Conservation (phyloP, 2,113 vertebrate species). For the Mobula hypostoma region DNA sequence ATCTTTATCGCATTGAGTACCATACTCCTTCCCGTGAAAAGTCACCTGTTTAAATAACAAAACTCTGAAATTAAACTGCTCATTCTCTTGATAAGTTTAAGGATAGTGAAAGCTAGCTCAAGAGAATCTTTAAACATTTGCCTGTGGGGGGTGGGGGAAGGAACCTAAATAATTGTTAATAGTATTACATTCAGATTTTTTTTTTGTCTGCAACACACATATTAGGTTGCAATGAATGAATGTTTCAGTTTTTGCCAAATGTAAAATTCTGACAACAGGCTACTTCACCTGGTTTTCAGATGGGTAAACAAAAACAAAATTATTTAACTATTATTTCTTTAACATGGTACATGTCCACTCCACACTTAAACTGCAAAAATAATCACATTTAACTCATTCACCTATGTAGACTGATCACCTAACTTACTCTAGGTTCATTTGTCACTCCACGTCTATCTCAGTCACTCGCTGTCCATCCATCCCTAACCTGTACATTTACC, state of each 20-base stretch:
- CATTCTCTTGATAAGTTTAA: background rate
- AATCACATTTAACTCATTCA: background rate
- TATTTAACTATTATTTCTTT: slow-evolving; percentile 1
- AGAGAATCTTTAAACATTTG: background rate
- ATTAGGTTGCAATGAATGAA: background rate
- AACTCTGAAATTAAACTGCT: background rate
- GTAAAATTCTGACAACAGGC: background rate
- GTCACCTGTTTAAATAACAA: background rate
- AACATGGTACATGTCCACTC: background rate
- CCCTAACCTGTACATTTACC: background rate
- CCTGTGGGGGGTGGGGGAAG: no score
- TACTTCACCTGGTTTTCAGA: background rate
- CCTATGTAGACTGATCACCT: background rate
- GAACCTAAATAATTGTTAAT: background rate
- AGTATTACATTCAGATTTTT: background rate
- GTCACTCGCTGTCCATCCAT: background rate
- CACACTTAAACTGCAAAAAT: background rate
- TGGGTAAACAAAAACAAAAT: background rate
- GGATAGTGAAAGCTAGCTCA: background rate
- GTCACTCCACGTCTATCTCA: background rate
- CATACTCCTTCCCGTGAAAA: background rate
- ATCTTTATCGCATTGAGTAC: background rate
- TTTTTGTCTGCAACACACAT: background rate
- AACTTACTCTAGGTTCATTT: background rate
- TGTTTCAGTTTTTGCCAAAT: background rate